phyloP scores from a whole-genome alignment of 2,113 vertebrate species.

The Pterophyllum scalare region DNA sequence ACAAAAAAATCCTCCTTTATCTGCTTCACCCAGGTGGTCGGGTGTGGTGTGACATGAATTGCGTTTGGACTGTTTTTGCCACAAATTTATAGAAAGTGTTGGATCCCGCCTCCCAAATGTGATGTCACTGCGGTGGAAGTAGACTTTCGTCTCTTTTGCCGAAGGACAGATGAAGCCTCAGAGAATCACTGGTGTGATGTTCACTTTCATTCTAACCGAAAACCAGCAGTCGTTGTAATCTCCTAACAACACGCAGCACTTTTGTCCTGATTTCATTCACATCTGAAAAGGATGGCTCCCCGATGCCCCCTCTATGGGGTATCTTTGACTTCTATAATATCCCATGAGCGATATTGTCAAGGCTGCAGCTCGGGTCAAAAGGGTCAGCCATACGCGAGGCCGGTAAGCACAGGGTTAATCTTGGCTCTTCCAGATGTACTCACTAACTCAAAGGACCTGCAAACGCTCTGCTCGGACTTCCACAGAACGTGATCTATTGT shows the following conservation, averaged over 20 bases:
- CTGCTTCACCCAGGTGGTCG: fast-evolving
- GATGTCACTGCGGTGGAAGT: neutral
- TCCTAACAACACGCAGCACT: neutral
- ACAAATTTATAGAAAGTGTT: neutral
- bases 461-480: slow-evolving; percentile 60
- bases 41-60: neutral
- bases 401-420: slow-evolving; percentile 72
- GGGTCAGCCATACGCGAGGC: slow-evolving; percentile 60
- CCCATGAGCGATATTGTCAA: slow-evolving; percentile 54
- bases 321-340: slow-evolving; percentile 48
- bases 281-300: slow-evolving; percentile 17
- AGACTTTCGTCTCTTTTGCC: neutral
- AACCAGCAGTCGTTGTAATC: neutral
- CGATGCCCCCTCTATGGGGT: slow-evolving; percentile 10
- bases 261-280: slow-evolving; percentile 15
- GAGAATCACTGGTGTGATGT: fast-evolving
- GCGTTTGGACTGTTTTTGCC: neutral
- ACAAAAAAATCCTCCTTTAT: neutral
- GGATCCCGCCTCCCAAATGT: neutral
- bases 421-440: slow-evolving; percentile 69
- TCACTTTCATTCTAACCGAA: neutral
- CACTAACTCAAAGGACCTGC: slow-evolving; percentile 59
- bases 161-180: neutral
- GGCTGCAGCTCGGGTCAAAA: slow-evolving; percentile 32
- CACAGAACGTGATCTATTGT: slow-evolving; percentile 80